These are phyloP conservation scores for Sminthopsis crassicaudata DNA, from an alignment of 2,113 vertebrate genomes.

Conservation along the genomic window DNA sequence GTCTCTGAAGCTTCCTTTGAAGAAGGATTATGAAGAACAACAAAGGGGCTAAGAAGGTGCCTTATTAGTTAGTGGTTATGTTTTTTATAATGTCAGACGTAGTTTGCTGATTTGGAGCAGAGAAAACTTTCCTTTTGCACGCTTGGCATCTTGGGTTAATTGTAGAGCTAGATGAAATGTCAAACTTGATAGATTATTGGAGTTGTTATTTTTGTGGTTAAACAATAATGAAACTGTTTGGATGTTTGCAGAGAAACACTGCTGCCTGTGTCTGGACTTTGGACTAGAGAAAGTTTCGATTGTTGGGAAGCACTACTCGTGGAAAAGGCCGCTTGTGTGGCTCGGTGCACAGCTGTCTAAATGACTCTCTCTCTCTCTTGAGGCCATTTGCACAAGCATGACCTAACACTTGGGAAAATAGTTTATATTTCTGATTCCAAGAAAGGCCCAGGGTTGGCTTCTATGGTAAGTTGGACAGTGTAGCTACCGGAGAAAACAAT, in stretches of 20 bases:
- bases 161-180: constrained; percentile 70
- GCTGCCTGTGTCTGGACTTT: constrained; percentile 78
- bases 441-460: constrained; percentile 17
- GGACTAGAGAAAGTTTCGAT: constrained; percentile 77
- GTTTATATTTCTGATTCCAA: constrained; percentile 79
- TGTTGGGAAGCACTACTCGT: constrained; percentile 68
- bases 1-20: constrained; percentile 4
- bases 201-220: constrained; percentile 79
- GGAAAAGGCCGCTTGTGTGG: constrained; percentile 77
- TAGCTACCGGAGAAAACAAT: constrained; percentile 38
- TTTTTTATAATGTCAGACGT: constrained; percentile 61
- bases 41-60: not conserved
- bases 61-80: constrained; percentile 22
- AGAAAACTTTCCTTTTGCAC: constrained; percentile 16
- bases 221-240: constrained; percentile 82
- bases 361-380: constrained; percentile 33
- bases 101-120: constrained; percentile 47
- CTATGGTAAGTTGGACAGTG: constrained; percentile 28
- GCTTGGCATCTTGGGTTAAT: constrained; percentile 51
- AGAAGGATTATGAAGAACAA: not conserved
- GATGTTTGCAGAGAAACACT: constrained; percentile 77
- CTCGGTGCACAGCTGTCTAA: constrained; percentile 76
- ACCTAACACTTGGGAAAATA: constrained; percentile 75
- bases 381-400: constrained; percentile 73
- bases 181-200: constrained; percentile 77